Percentiles rank a stretch among this genome's conserved stretches.
phyloP scores from a whole-genome alignment of 2,888 invertebrate species.

The Criorhina ranunculi region DNA sequence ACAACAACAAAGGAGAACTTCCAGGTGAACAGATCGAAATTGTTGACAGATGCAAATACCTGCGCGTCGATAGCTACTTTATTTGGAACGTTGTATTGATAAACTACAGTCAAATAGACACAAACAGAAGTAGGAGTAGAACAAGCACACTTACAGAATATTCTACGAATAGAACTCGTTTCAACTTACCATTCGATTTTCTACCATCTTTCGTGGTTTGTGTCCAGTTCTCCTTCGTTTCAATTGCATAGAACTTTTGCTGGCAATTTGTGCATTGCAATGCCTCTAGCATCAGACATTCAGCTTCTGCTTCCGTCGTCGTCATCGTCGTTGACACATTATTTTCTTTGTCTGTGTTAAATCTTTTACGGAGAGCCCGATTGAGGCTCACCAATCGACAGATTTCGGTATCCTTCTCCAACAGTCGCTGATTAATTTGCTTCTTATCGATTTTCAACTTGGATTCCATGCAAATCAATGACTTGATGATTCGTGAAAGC shows the following conservation, averaged over 20 bases:
- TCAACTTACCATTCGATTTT: conserved; percentile 80
- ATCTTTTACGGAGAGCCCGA: conserved; percentile 81
- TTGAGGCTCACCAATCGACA: conserved; percentile 82
- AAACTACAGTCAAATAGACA: too few species aligned
- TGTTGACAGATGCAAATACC: too few species aligned
- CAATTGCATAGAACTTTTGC: conserved; percentile 84
- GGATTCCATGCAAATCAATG: conserved; percentile 83
- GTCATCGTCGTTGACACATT: conserved; percentile 65
- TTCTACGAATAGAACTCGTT: too few species aligned
- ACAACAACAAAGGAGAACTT: too few species aligned
- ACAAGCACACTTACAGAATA: too few species aligned
- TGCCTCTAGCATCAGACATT: conserved; percentile 82
- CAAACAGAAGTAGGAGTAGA: too few species aligned
- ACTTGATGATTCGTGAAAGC: conserved; percentile 83
- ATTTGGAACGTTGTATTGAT: too few species aligned
- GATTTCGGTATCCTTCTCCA: conserved; percentile 83
- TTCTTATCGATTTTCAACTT: conserved; percentile 84
- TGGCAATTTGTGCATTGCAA: conserved; percentile 84
- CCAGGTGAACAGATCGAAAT: too few species aligned
- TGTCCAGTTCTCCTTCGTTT: conserved; percentile 81
- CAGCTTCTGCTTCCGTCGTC: conserved; percentile 69
- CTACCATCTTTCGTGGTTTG: conserved; percentile 81
- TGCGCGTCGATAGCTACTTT: too few species aligned
- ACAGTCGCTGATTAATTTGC: conserved; percentile 82
- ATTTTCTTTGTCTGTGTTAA: conserved; percentile 77